These are phyloP conservation scores for Pontoporia blainvillei DNA, from an alignment of 2,113 vertebrate species.

Conservation along the genomic window DNA sequence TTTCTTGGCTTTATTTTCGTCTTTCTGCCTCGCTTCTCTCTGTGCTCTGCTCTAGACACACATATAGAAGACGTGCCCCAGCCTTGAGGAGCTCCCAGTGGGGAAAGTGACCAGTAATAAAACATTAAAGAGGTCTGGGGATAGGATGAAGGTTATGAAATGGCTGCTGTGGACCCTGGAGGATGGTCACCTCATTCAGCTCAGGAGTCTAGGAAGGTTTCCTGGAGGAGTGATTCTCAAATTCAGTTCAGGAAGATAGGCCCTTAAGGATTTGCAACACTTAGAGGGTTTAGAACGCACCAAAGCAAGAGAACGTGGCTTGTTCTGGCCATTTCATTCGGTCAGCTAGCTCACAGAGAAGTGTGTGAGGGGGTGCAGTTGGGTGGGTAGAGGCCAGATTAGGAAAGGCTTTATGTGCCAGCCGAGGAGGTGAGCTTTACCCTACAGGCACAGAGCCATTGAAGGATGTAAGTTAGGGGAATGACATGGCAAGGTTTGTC, in stretches of 20 bases:
- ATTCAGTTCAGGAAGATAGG: background rate
- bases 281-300: background rate
- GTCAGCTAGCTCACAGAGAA: background rate
- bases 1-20: background rate
- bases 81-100: background rate
- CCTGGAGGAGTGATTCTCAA: background rate
- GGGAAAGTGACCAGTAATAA: background rate
- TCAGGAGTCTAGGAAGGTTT: background rate
- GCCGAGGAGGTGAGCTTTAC: background rate
- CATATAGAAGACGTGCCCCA: background rate
- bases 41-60: background rate
- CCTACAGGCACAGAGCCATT: background rate
- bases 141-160: background rate
- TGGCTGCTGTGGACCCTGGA: background rate
- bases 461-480: background rate
- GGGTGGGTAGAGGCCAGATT: background rate
- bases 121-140: background rate
- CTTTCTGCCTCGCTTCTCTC: background rate
- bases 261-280: background rate
- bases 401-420: background rate
- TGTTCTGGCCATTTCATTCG: background rate
- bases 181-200: background rate
- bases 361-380: background rate
- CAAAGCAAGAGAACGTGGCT: background rate
- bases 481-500: background rate